Conservation (phyloP, 2,888 invertebrate genomes). For the Lasioglossum pauxillum region DNA sequence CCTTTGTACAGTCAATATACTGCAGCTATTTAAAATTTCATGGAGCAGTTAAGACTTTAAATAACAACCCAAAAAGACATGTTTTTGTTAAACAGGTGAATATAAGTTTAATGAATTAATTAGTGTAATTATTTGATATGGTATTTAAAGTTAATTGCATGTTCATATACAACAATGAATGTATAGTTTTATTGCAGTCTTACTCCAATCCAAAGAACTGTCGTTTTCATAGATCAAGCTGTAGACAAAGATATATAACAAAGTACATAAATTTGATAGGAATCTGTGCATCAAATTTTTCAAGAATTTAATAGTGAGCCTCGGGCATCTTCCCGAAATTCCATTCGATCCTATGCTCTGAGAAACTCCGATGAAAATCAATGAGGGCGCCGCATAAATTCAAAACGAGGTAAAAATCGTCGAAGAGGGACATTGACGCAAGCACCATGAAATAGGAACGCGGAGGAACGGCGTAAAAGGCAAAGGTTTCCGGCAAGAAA, state of each 20-base stretch:
- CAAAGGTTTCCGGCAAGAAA: slow-evolving; percentile 1
- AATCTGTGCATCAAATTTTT: not conserved
- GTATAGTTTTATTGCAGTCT: no score
- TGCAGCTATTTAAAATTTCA: no score
- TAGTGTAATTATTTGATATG: not conserved
- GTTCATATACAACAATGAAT: no score
- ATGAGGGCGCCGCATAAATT: not conserved
- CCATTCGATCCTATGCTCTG: not conserved
- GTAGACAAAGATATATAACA: not conserved
- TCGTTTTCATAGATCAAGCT: not conserved
- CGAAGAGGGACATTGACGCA: not conserved
- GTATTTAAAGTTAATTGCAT: not conserved
- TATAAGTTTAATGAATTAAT: not conserved
- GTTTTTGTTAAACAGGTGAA: no score
- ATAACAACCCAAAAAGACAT: no score
- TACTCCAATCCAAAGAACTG: not conserved
- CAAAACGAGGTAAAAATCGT: not conserved
- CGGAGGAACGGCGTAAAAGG: slow-evolving; percentile 2
- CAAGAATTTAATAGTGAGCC: not conserved
- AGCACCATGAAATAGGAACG: slow-evolving; percentile 1
- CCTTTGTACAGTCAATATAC: no score
- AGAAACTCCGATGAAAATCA: not conserved
- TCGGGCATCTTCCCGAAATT: not conserved
- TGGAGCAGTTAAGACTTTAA: no score
- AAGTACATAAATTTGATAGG: not conserved